Base-by-base conservation (phyloP, 2,888 invertebrate species). In the Anoplius nigerrimus region DNA sequence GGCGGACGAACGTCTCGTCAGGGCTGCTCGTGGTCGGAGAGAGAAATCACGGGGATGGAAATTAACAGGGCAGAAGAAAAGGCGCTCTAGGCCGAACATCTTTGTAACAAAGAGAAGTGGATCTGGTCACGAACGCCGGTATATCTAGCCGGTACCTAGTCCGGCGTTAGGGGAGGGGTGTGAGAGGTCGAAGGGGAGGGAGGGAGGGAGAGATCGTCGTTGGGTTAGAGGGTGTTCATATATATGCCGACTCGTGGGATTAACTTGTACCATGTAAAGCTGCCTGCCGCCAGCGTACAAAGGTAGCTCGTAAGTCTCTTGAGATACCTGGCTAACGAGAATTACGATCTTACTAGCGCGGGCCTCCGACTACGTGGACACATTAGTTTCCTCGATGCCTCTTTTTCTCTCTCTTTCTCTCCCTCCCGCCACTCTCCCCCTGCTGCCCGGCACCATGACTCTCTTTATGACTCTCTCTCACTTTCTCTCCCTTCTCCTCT, bases 251-350 rank as follows among this genome's bases (percentile, higher is more conserved):
- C 78, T 82, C 76, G 79, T 83, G 79, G 84, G 85, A 87, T 87
- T 87, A 87, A 87, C 86, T 86, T 86, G 86, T 87, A 86, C 79
- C 82, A 76, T 69, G 79, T 79, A 81, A 82, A 84, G 77, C 76
- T 81, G 80, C 74, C 76, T 71, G 79, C 76, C 80, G 81, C 78
- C 77, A 76, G 79, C 74, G 81, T 82, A 84, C 84, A 85, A 85
- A 83, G 83, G 83, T 77, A 67, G 79, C 73, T 80, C 85, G 75
- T 87, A 87, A 86, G 84, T 86, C 82, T 79, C 79, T 55, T 64
- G 80, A 80, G 85, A 84, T 85, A 84, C 85, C 84, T 84, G 85
- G 80, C 82, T 80, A 82, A 82, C 78, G 79, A 85, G 81, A 87
- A 83, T 84, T 86, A 87, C 84, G 87, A 85, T 86, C 82, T 86